These are phyloP conservation scores for Calameuta filiformis DNA, from an alignment of 2,888 invertebrate species.

Conservation along the genomic window DNA sequence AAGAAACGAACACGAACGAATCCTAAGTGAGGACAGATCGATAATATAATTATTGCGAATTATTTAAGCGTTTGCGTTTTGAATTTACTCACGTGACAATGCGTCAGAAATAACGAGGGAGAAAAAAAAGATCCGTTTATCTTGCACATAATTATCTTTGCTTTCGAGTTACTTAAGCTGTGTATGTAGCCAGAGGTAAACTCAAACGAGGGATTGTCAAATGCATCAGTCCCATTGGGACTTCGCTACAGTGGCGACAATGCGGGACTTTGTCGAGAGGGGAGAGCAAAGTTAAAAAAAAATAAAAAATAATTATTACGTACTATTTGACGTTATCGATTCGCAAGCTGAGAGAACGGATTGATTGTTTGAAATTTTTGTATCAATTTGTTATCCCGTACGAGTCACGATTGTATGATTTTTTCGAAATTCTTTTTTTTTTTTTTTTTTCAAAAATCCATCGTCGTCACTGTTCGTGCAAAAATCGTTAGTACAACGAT, in stretches of 20 bases:
- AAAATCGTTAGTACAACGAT: background rate
- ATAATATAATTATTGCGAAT: slow-evolving; percentile 4
- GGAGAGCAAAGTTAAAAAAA: slow-evolving; percentile 9
- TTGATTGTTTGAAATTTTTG: background rate
- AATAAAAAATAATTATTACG: too few species aligned
- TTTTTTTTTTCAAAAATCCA: background rate
- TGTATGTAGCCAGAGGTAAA: background rate
- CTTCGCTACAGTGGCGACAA: background rate
- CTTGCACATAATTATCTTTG: background rate
- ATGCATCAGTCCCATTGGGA: background rate
- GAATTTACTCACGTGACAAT: background rate
- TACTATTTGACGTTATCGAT: background rate
- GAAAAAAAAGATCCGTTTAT: background rate
- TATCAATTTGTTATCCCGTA: background rate
- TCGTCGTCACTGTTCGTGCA: background rate
- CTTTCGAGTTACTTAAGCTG: background rate
- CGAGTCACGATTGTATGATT: background rate
- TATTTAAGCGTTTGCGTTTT: background rate
- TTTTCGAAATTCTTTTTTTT: background rate
- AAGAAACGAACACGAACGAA: background rate
- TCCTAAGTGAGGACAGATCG: background rate
- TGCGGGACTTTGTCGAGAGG: slow-evolving; percentile 1
- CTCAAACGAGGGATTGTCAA: background rate
- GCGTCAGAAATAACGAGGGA: background rate
- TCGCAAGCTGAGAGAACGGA: background rate